A percentile compares a stretch with the other conserved stretches of the same genome.
Conservation (phyloP, 2,113 vertebrate species). For the Caranx ignobilis region DNA sequence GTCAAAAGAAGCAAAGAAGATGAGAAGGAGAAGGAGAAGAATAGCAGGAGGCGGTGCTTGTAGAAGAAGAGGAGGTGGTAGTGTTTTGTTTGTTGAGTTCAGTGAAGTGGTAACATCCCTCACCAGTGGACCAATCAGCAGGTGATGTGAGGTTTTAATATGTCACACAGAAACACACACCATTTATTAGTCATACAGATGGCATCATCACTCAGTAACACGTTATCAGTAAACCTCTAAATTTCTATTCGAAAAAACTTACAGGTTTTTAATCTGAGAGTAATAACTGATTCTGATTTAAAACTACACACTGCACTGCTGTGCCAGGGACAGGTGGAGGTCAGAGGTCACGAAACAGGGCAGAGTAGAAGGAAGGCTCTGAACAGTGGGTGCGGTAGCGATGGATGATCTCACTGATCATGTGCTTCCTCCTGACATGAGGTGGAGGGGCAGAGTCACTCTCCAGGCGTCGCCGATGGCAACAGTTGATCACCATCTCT, state of each 20-base stretch:
- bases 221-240: too few species aligned
- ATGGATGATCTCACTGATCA: slow-evolving; percentile 54
- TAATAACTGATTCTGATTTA: not conserved
- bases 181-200: not conserved
- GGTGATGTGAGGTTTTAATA: not conserved
- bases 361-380: slow-evolving; percentile 51
- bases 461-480: slow-evolving; percentile 31
- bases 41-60: too few species aligned
- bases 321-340: not conserved
- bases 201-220: slow-evolving; percentile 1
- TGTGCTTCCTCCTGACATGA: slow-evolving; percentile 50
- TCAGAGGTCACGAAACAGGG: slow-evolving; percentile 50
- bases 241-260: too few species aligned
- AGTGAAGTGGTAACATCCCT: not conserved
- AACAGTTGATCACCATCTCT: slow-evolving; percentile 54
- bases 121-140: not conserved
- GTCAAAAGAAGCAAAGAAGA: too few species aligned
- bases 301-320: not conserved
- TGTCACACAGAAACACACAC: not conserved
- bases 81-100: too few species aligned
- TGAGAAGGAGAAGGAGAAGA: too few species aligned
- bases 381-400: slow-evolving; percentile 30
- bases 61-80: too few species aligned
- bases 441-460: slow-evolving; percentile 49
- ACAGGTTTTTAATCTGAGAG: not conserved